Percentiles rank a stretch among this genome's conserved stretches.
Conservation (phyloP, 1,140 invertebrate species). For the Drosophila ananassae region DNA sequence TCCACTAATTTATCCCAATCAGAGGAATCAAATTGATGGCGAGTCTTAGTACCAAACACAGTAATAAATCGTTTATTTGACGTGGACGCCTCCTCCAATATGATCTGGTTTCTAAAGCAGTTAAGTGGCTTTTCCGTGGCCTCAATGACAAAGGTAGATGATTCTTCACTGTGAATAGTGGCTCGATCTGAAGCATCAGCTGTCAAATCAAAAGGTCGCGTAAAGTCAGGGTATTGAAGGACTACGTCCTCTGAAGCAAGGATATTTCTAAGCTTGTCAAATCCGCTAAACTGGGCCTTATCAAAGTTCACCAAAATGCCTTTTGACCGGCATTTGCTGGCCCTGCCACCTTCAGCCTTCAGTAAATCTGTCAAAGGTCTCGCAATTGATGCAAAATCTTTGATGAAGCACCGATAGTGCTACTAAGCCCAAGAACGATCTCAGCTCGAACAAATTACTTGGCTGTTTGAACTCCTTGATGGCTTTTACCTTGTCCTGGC, state of each 20-base stretch:
- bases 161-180: constrained; percentile 17
- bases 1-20: background rate
- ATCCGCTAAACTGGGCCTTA: too few relatives aligned
- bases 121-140: constrained; percentile 19
- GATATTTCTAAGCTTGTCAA: too few relatives aligned
- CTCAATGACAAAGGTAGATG: constrained; percentile 13
- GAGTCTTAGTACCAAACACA: constrained; percentile 2
- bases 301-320: too few relatives aligned
- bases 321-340: too few relatives aligned
- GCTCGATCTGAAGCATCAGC: constrained; percentile 48
- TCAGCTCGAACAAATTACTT: background rate
- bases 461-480: background rate
- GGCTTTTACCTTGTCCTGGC: background rate
- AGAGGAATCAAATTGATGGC: background rate
- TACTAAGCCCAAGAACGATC: background rate
- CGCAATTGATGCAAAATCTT: background rate
- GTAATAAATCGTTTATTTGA: constrained; percentile 12
- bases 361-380: too few relatives aligned
- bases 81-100: constrained; percentile 5
- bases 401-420: background rate
- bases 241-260: too few relatives aligned
- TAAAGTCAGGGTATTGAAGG: constrained; percentile 65
- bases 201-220: constrained; percentile 62
- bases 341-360: too few relatives aligned
- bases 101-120: constrained; percentile 20